Conservation (phyloP, 2,113 vertebrate genomes). For the Stomatorhinus ivindoensis region DNA sequence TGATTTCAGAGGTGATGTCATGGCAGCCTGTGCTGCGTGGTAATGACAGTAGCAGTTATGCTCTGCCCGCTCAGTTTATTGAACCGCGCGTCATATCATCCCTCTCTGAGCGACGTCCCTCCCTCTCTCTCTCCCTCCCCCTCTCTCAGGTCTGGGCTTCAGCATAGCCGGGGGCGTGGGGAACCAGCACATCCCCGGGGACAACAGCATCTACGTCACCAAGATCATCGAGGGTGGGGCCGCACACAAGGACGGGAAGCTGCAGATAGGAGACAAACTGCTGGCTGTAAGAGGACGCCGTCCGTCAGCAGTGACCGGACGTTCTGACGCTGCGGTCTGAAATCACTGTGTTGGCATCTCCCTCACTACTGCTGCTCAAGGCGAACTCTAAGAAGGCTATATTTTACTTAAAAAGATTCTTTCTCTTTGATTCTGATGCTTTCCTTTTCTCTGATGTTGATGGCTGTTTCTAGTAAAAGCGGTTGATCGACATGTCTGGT, state of each 20-base stretch:
- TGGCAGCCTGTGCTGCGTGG: not conserved
- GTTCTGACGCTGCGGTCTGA: not conserved
- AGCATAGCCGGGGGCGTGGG: conserved; percentile 97
- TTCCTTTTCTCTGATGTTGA: not conserved
- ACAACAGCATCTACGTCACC: conserved; percentile 98
- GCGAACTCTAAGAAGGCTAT: not conserved
- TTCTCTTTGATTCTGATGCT: not conserved
- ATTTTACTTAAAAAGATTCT: not conserved
- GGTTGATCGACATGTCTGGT: not conserved
- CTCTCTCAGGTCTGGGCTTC: conserved; percentile 84
- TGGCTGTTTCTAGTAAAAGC: not conserved
- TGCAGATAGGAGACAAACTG: conserved; percentile 97
- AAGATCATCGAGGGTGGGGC: conserved; percentile 96
- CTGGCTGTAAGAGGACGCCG: conserved; percentile 71
- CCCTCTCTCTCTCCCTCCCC: not conserved
- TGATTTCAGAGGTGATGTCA: not conserved
- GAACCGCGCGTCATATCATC: too few species aligned
- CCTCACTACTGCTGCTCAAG: not conserved
- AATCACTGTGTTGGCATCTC: not conserved
- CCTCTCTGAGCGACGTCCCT: not conserved
- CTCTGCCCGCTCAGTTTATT: not conserved
- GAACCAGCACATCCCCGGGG: conserved; percentile 97
- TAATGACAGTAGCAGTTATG: not conserved
- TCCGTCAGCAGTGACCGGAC: not conserved
- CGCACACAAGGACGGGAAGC: conserved; percentile 88